A percentile compares a stretch with the other conserved stretches of the same genome.
These are phyloP conservation scores for Callyntrura sp. DNA, from an alignment of 2,888 invertebrate species.

Conservation along the genomic window DNA sequence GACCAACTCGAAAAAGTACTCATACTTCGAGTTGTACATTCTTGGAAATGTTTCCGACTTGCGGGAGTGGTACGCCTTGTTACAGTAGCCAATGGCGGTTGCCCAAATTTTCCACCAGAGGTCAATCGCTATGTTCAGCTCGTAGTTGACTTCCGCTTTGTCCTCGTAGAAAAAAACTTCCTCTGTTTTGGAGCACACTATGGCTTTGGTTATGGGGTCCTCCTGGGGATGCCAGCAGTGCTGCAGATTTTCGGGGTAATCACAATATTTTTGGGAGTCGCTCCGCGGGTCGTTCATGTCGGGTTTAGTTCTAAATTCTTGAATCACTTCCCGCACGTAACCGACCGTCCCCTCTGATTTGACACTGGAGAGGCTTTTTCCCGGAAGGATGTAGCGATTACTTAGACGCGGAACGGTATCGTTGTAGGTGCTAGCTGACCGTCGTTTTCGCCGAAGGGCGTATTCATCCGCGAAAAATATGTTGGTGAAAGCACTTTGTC, in stretches of 20 bases:
- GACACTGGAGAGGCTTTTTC: background rate
- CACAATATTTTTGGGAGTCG: constrained; percentile 2
- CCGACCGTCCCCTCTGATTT: constrained; percentile 36
- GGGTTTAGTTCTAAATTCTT: constrained; percentile 26
- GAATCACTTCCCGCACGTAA: constrained; percentile 30
- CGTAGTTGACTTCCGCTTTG: constrained; percentile 69
- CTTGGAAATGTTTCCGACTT: constrained; percentile 76
- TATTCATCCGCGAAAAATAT: background rate
- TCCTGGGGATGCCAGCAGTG: constrained; percentile 48
- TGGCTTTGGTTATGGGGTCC: constrained; percentile 2
- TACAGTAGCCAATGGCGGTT: constrained; percentile 75
- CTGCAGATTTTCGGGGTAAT: constrained; percentile 48
- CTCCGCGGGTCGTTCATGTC: constrained; percentile 45
- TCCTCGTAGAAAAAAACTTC: constrained; percentile 74
- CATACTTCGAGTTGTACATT: constrained; percentile 70
- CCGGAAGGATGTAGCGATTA: constrained; percentile 14
- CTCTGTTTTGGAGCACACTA: constrained; percentile 33
- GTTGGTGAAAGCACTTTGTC: background rate
- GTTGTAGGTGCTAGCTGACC: background rate
- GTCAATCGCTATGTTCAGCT: constrained; percentile 75
- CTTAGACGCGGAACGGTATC: background rate
- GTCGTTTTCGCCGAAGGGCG: background rate
- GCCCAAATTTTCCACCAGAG: constrained; percentile 77
- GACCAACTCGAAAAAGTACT: constrained; percentile 67
- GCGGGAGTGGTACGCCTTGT: constrained; percentile 60